phyloP scores from a whole-genome alignment of 2,113 vertebrate genomes.

The Scomber colias region DNA sequence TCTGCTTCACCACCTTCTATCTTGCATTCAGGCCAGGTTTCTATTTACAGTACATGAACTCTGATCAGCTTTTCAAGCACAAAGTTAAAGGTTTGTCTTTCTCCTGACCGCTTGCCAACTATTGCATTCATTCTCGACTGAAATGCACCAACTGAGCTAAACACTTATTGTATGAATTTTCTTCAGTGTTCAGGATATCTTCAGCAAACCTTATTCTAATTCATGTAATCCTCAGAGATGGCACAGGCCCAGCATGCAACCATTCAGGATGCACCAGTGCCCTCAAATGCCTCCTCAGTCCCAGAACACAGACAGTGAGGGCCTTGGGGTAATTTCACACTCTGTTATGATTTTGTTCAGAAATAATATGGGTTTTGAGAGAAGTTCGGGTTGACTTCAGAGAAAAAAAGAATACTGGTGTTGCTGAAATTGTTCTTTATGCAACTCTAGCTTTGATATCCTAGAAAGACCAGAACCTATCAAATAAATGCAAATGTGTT shows the following conservation, averaged over 20 bases:
- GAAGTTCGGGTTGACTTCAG: conserved; percentile 59
- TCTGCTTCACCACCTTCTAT: background rate
- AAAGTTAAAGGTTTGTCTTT: conserved; percentile 28
- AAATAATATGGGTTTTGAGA: conserved; percentile 62
- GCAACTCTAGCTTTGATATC: conserved; percentile 27
- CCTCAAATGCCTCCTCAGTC: conserved; percentile 70
- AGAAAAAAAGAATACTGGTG: conserved; percentile 32
- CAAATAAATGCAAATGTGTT: conserved; percentile 41
- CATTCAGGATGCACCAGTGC: conserved; percentile 70
- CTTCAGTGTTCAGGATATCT: conserved; percentile 58
- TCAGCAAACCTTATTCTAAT: conserved; percentile 71
- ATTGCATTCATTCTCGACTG: conserved; percentile 7
- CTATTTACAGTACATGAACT: background rate
- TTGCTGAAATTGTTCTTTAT: conserved; percentile 39
- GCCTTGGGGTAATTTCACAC: conserved; percentile 80
- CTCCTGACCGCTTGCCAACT: conserved; percentile 22
- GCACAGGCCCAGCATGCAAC: conserved; percentile 64
- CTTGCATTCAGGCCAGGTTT: background rate
- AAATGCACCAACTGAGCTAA: conserved; percentile 58
- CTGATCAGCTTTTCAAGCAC: conserved; percentile 3
- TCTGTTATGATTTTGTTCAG: conserved; percentile 76
- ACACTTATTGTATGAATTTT: conserved; percentile 68
- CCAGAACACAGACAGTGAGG: conserved; percentile 71
- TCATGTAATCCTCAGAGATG: conserved; percentile 74
- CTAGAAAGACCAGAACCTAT: conserved; percentile 30